phyloP scores from a whole-genome alignment of 2,113 vertebrate genomes.

The Rhegmatorhina hoffmannsi region DNA sequence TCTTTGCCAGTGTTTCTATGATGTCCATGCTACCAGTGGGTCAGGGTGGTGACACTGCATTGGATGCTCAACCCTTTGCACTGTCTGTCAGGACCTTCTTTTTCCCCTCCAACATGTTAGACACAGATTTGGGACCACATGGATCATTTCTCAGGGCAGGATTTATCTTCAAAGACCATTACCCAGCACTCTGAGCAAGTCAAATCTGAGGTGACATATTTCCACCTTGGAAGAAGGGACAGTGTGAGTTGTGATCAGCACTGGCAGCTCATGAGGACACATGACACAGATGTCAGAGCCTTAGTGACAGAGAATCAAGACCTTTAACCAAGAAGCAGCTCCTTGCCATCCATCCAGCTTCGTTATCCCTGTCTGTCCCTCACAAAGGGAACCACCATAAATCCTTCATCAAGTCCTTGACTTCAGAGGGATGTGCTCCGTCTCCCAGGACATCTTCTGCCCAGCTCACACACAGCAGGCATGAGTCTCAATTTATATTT shows the following conservation, averaged over 20 bases:
- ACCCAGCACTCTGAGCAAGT: rapidly evolving
- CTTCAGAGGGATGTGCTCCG: neutral
- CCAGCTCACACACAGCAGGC: neutral
- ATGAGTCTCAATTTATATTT: neutral
- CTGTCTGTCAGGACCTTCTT: neutral
- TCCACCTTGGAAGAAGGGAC: neutral
- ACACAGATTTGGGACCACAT: neutral
- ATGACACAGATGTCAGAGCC: neutral
- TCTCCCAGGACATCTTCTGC: neutral
- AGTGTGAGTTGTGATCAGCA: rapidly evolving
- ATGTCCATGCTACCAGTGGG: too few relatives aligned
- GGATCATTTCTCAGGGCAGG: neutral
- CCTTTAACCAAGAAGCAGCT: neutral
- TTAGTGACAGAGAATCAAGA: neutral
- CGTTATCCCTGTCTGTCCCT: neutral
- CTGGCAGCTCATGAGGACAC: neutral
- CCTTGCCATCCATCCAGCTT: neutral
- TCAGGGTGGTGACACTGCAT: neutral
- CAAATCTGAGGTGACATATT: neutral
- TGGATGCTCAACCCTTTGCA: too few relatives aligned
- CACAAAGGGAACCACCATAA: neutral
- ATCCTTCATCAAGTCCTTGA: constrained; percentile 5
- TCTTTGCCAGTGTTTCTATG: rapidly evolving
- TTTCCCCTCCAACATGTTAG: neutral
- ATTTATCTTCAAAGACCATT: neutral